A percentile compares a stretch with the other conserved stretches of the same genome.
Evolutionary conservation across 1,140 invertebrate species (phyloP).

Genomic region (Heliconius nattereri): DNA sequence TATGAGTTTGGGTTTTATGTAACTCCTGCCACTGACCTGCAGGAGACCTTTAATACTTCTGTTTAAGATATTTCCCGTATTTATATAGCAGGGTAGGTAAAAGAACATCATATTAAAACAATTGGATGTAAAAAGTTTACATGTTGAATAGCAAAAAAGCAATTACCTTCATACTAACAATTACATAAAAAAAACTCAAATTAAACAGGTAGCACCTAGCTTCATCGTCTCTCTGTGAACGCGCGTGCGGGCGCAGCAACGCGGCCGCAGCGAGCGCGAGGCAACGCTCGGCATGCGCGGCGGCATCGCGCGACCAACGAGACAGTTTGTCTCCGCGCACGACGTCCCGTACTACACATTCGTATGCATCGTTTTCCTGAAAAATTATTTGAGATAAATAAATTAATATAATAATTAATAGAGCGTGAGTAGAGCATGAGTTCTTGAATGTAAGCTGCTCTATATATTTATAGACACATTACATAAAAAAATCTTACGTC

Average conservation of each 20-base stretch:
- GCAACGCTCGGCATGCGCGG: slow-evolving; percentile 69
- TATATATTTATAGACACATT: background rate
- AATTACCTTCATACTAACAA: too few species aligned
- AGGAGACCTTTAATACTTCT: too few species aligned
- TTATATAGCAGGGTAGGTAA: too few species aligned
- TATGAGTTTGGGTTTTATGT: too few species aligned
- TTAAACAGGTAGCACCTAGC: background rate
- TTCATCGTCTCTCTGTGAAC: slow-evolving; percentile 50
- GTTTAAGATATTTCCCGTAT: too few species aligned
- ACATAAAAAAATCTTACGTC: slow-evolving; percentile 51
- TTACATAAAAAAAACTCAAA: too few species aligned
- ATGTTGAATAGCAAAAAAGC: too few species aligned
- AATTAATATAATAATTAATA: background rate
- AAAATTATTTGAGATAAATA: background rate
- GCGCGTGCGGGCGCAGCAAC: slow-evolving; percentile 45
- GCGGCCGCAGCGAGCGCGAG: slow-evolving; percentile 67
- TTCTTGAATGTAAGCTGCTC: too few species aligned
- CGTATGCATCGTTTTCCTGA: slow-evolving; percentile 67
- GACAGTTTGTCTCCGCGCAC: slow-evolving; percentile 64
- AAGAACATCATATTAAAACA: too few species aligned
- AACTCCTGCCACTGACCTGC: too few species aligned
- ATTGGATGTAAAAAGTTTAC: too few species aligned
- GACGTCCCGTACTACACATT: slow-evolving; percentile 69
- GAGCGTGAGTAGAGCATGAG: too few species aligned
- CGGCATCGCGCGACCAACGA: slow-evolving; percentile 62